Evolutionary conservation across 1,140 invertebrate genomes (phyloP).

Genomic region (Zaprionus capensis): DNA sequence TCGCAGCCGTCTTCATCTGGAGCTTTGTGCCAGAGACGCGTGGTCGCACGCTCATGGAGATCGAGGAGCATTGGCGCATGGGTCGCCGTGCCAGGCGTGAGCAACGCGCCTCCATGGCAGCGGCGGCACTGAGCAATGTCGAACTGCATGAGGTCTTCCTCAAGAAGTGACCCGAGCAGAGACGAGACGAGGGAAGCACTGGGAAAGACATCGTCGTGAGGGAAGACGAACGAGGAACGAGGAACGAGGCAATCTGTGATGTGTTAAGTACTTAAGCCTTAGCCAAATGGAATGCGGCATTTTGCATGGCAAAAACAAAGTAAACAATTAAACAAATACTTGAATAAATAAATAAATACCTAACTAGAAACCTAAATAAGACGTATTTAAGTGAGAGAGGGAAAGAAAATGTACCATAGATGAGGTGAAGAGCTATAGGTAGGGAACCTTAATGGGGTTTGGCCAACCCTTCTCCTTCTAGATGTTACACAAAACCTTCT

Average conservation of each 20-base stretch:
- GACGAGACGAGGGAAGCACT: not conserved
- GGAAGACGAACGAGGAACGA: constrained; percentile 3
- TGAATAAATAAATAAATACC: constrained; percentile 12
- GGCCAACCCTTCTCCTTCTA: no score
- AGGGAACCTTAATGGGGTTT: no score
- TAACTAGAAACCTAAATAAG: not conserved
- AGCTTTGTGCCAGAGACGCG: constrained; percentile 92
- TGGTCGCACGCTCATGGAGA: constrained; percentile 90
- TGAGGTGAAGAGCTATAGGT: no score
- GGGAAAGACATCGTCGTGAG: no score
- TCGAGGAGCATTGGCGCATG: constrained; percentile 86
- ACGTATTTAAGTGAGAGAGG: not conserved
- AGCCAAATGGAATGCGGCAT: constrained; percentile 60
- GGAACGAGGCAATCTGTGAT: constrained; percentile 73
- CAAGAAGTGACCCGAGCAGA: constrained; percentile 47
- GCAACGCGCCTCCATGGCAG: constrained; percentile 28
- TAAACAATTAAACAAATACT: constrained; percentile 39
- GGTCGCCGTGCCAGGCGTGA: constrained; percentile 56
- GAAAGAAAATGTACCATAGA: not conserved
- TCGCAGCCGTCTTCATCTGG: constrained; percentile 89
- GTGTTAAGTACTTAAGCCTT: constrained; percentile 75
- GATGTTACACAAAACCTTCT: no score
- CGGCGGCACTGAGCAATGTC: constrained; percentile 48
- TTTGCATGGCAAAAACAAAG: constrained; percentile 43
- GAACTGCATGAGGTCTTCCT: constrained; percentile 68